These are phyloP conservation scores for Ecliptopera silaceata DNA, from an alignment of 2,888 invertebrate species.

Conservation along the genomic window DNA sequence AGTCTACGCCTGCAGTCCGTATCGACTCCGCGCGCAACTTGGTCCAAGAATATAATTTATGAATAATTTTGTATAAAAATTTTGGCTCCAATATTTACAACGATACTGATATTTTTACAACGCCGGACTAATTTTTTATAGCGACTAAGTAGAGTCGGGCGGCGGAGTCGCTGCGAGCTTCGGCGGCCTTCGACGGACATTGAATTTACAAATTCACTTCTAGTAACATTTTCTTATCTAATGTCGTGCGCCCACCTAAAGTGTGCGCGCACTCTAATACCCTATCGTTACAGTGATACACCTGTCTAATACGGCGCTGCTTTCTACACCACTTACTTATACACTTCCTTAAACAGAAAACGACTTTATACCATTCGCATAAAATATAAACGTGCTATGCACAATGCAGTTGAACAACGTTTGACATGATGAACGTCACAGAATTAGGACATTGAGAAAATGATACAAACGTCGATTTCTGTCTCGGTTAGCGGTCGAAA, in stretches of 20 bases:
- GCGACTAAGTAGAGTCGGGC: conserved; percentile 65
- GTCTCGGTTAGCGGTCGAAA: neutral
- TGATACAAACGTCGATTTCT: neutral
- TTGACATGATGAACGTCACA: neutral
- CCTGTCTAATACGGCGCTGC: conserved; percentile 31
- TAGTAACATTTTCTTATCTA: conserved; percentile 80
- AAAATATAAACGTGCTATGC: too few relatives aligned
- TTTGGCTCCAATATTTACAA: conserved; percentile 81
- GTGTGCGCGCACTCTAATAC: conserved; percentile 61
- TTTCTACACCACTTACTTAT: conserved; percentile 4
- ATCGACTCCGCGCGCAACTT: conserved; percentile 54
- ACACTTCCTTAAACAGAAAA: neutral
- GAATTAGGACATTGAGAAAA: neutral
- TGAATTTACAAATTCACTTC: conserved; percentile 72
- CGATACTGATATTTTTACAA: conserved; percentile 73
- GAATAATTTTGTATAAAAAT: conserved; percentile 81
- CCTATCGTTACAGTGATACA: conserved; percentile 76
- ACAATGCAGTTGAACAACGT: too few relatives aligned
- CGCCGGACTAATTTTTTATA: conserved; percentile 75
- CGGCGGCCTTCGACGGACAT: conserved; percentile 36
- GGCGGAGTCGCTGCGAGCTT: conserved; percentile 48
- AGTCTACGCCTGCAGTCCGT: conserved; percentile 37
- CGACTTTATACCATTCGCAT: neutral
- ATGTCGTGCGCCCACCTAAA: conserved; percentile 69
- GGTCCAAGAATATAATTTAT: conserved; percentile 73